These are phyloP conservation scores for Gryllus bimaculatus DNA, from an alignment of 1,140 invertebrate species.

Conservation along the genomic window DNA sequence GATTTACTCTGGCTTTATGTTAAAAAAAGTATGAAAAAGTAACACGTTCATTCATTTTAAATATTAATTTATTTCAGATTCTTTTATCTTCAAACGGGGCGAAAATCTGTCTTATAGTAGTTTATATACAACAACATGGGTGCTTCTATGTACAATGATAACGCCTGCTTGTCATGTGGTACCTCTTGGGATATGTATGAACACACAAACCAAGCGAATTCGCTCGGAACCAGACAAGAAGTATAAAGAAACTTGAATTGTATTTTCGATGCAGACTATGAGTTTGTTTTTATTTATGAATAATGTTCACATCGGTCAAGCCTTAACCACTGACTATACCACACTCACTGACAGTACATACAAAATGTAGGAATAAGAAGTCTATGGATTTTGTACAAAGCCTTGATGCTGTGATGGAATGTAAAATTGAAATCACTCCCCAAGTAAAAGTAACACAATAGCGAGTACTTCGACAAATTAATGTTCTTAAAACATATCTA, in stretches of 20 bases:
- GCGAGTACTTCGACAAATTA: neutral
- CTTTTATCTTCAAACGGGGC: neutral
- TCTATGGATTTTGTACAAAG: neutral
- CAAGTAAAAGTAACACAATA: too few relatives aligned
- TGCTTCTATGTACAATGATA: neutral
- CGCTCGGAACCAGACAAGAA: neutral
- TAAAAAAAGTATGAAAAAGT: neutral
- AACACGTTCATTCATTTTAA: neutral
- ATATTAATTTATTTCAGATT: conserved; percentile 6
- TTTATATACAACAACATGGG: conserved; percentile 1
- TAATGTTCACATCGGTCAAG: neutral
- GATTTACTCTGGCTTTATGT: neutral
- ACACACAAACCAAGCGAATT: neutral
- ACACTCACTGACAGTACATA: neutral
- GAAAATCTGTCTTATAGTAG: neutral
- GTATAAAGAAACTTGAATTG: neutral
- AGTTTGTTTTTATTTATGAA: neutral
- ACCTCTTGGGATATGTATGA: neutral
- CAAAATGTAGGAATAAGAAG: conserved; percentile 5
- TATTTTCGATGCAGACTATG: neutral
- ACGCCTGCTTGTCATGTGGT: neutral
- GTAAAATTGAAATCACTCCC: too few relatives aligned
- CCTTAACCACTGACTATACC: neutral
- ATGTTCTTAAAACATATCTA: neutral
- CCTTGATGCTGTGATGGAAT: neutral